A percentile compares a stretch with the other conserved stretches of the same genome.
Evolutionary conservation across 1,140 invertebrate species (phyloP).

Genomic region (Penaeus vannamei): DNA sequence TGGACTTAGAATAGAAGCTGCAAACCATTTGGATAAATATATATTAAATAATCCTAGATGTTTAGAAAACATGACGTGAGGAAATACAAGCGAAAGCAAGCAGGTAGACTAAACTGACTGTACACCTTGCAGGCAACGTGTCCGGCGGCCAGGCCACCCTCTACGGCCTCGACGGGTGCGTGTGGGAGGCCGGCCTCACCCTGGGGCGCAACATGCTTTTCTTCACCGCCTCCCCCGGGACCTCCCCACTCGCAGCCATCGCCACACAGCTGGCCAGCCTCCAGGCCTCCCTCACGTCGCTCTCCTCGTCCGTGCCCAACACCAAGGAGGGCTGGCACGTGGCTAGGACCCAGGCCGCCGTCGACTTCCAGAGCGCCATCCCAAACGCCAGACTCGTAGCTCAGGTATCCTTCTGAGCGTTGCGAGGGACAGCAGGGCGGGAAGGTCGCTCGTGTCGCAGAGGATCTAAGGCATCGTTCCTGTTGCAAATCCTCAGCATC

Average conservation of each 20-base stretch:
- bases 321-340: constrained; percentile 61
- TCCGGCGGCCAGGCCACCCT: constrained; percentile 65
- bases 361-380: not conserved
- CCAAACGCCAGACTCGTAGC: constrained; percentile 39
- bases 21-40: no score
- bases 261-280: constrained; percentile 51
- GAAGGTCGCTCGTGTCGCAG: no score
- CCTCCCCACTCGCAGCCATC: constrained; percentile 56
- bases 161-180: constrained; percentile 65
- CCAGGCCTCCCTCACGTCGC: constrained; percentile 20
- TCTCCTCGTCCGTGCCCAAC: constrained; percentile 46
- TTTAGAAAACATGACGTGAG: no score
- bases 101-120: not conserved
- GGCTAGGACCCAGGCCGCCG: constrained; percentile 34
- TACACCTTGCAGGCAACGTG: constrained; percentile 60
- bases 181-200: constrained; percentile 67
- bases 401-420: constrained; percentile 46
- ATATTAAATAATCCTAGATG: no score
- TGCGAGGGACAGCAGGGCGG: constrained; percentile 56
- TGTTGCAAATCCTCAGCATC: no score
- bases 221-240: constrained; percentile 57
- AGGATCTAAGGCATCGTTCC: no score
- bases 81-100: no score
- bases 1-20: no score
- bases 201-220: constrained; percentile 69